Conservation (phyloP, 2,113 vertebrate genomes). For the Gymnobelideus leadbeateri region DNA sequence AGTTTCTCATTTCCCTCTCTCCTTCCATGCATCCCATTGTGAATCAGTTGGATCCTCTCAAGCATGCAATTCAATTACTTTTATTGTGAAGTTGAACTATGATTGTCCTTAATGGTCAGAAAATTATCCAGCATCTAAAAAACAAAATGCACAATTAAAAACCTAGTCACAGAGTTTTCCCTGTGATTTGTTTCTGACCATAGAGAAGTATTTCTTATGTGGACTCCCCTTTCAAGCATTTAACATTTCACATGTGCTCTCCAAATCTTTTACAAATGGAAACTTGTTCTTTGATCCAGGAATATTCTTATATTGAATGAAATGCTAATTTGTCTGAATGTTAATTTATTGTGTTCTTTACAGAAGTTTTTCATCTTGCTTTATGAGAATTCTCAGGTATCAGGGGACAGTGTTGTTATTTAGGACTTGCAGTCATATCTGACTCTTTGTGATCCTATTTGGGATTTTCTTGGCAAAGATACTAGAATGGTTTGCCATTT, state of each 20-base stretch:
- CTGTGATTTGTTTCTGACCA: slow-evolving; percentile 52
- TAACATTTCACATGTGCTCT: slow-evolving; percentile 26
- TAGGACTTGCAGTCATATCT: neutral
- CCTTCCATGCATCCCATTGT: neutral
- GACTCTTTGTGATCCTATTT: neutral
- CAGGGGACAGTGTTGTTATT: neutral
- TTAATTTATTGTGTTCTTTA: slow-evolving; percentile 38
- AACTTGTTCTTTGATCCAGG: slow-evolving; percentile 5
- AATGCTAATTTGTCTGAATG: neutral
- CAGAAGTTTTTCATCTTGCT: slow-evolving; percentile 30
- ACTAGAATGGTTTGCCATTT: neutral
- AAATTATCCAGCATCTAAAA: slow-evolving; percentile 61
- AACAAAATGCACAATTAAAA: slow-evolving; percentile 56
- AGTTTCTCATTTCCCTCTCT: slow-evolving; percentile 12
- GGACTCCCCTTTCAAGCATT: slow-evolving; percentile 6
- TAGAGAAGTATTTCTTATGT: slow-evolving; percentile 47
- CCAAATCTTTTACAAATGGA: slow-evolving; percentile 53
- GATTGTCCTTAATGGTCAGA: slow-evolving; percentile 69
- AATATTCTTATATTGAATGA: neutral
- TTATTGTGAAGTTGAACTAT: slow-evolving; percentile 63
- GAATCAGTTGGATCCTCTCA: slow-evolving; percentile 55
- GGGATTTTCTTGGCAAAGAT: neutral
- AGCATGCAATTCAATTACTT: slow-evolving; percentile 63
- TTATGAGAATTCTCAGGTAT: neutral
- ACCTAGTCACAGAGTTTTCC: slow-evolving; percentile 29